Base-by-base conservation (phyloP, 2,113 vertebrate genomes). In the Epinephelus lanceolatus region DNA sequence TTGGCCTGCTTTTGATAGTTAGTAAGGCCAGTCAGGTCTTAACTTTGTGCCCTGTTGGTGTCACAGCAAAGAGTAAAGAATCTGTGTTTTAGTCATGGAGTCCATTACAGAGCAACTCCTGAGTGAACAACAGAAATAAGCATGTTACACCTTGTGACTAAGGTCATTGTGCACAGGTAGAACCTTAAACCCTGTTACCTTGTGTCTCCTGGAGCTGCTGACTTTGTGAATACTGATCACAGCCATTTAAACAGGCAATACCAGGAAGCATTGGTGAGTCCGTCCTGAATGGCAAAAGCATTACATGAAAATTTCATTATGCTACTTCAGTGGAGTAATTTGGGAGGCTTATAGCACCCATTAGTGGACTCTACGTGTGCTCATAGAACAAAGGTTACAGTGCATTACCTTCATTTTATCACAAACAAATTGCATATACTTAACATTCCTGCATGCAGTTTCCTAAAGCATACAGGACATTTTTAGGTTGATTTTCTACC, bases 271-370 rank as follows among this genome's bases (percentile, higher is more conserved):
- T 56, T 37, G 42, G 42, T 5, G 27, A 40, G 73, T 73, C 30
- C 60, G 30, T 72, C 68, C 33, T 68, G 56, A 61, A 69, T 74
- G 56, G 33, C 74, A 53, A 73, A 73, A 73, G 45, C 70, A 68
- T 56, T 37, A 62, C 62, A 74, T 73, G 61, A 74, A 73, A 37
- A 79, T 73, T 19, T 70, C 21, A 85, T 85, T 52, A 51, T 52
- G 71, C 49, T 63, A n/a, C 49, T 61, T 75, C 17, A 70, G 25
- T 51, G 17, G 57, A 80, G 27, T 57, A 66, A 79, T 84, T 75
- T 74, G 63, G 49, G 37, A 70, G 51, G 13, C 51, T 40, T 52
- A 60, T 18, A 66, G n/a, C 45, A 21, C 60, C 37, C 71, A 75
- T 75, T 70, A 65, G 57, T 33, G 6, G 27, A 37, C 51, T 70